Evolutionary conservation across 2,113 vertebrate species (phyloP).

Genomic region (Orientallactaga bullata): DNA sequence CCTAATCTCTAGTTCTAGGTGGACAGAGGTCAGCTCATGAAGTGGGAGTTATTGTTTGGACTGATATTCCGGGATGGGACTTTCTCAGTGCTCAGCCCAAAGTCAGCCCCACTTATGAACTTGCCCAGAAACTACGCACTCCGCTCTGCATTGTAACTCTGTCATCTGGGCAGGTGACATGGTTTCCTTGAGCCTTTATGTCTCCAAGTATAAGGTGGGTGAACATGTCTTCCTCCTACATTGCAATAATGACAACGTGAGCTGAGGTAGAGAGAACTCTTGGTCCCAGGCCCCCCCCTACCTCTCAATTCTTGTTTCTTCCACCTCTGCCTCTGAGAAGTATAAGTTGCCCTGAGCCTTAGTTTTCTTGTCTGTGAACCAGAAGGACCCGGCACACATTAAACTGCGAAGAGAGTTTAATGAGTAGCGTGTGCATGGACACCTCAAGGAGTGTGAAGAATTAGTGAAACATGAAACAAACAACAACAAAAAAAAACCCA

Average conservation of each 20-base stretch:
- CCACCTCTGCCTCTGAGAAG: neutral
- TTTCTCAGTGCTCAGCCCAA: neutral
- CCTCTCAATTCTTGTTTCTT: neutral
- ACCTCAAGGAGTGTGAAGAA: neutral
- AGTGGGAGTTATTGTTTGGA: neutral
- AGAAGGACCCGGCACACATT: neutral
- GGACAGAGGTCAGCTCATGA: neutral
- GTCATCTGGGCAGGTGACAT: neutral
- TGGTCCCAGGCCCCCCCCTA: neutral
- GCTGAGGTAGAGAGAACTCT: neutral
- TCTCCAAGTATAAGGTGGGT: neutral
- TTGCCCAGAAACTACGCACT: neutral
- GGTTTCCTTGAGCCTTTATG: neutral
- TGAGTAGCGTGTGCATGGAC: neutral
- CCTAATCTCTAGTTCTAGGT: neutral
- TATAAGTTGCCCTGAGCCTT: neutral
- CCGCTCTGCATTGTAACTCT: neutral
- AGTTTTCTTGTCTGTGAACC: slow-evolving; percentile 16
- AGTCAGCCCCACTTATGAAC: neutral
- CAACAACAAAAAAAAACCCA: neutral
- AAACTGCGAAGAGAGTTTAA: neutral
- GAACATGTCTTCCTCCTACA: neutral
- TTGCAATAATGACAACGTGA: neutral
- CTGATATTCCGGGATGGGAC: neutral
- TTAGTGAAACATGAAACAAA: neutral